Conservation (phyloP, 2,113 vertebrate species). For the Heterotis niloticus region DNA sequence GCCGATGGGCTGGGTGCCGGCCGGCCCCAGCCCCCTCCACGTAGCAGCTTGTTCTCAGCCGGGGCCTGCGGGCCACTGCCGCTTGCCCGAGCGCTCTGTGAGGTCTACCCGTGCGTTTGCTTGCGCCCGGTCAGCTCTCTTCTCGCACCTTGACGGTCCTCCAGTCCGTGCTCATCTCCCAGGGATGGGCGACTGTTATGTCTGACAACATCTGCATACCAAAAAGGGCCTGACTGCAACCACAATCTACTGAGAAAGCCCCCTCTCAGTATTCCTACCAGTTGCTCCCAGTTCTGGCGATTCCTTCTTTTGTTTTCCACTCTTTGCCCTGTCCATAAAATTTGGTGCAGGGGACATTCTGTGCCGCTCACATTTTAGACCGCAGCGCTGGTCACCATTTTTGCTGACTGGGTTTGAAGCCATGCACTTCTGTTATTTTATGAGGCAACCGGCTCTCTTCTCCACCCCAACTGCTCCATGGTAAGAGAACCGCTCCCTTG, state of each 20-base stretch:
- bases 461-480: not conserved
- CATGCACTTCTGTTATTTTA: not conserved
- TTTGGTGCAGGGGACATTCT: not conserved
- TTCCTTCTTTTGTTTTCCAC: not conserved
- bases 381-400: slow-evolving; percentile 26
- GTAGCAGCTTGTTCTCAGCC: slow-evolving; percentile 15
- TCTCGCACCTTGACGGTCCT: not conserved
- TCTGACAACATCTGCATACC: slow-evolving; percentile 7
- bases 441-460: not conserved
- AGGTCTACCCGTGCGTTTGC: not conserved
- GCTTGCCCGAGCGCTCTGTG: not conserved
- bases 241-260: not conserved
- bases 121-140: not conserved
- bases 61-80: not conserved
- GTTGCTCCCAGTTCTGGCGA: slow-evolving; percentile 6
- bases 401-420: slow-evolving; percentile 14
- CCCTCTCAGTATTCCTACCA: not conserved
- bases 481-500: slow-evolving; percentile 3
- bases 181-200: slow-evolving; percentile 3
- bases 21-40: slow-evolving; percentile 29
- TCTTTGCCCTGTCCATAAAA: not conserved
- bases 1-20: slow-evolving; percentile 22
- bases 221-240: not conserved
- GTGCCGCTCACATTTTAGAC: not conserved
- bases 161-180: not conserved